Conservation (phyloP, 2,888 invertebrate species). For the Hirtodrosophila cameraria region DNA sequence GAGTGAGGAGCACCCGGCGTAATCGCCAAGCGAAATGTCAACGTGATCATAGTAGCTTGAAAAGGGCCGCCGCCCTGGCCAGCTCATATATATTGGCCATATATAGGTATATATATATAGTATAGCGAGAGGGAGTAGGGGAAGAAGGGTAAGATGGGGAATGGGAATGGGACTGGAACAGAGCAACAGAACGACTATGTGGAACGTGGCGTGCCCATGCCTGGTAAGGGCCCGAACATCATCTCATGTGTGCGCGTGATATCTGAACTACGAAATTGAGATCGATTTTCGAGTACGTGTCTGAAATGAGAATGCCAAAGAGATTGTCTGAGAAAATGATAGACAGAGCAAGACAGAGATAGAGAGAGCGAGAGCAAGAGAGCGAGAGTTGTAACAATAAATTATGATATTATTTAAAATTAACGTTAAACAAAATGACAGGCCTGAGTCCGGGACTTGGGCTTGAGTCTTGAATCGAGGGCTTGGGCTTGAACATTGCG, state of each 20-base stretch:
- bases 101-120: conserved; percentile 23
- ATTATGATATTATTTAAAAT: conserved; percentile 77
- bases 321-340: neutral
- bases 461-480: neutral
- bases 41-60: conserved; percentile 72
- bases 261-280: conserved; percentile 79
- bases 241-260: conserved; percentile 59
- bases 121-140: neutral
- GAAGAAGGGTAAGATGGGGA: neutral
- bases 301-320: conserved; percentile 53
- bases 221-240: conserved; percentile 22
- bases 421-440: conserved; percentile 70
- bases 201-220: conserved; percentile 52
- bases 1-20: conserved; percentile 9
- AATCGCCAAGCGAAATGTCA: conserved; percentile 66
- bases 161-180: conserved; percentile 10
- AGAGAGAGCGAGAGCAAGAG: neutral
- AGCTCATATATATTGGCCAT: conserved; percentile 67
- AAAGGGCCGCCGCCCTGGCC: conserved; percentile 67
- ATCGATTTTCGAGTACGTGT: conserved; percentile 73
- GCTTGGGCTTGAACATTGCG: conserved; percentile 19
- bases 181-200: conserved; percentile 23
- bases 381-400: conserved; percentile 59
- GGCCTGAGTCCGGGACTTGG: conserved; percentile 5
- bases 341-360: neutral